Percentiles rank a stretch among this genome's conserved stretches.
phyloP scores from a whole-genome alignment of 2,113 vertebrate genomes.

The Pipa parva region DNA sequence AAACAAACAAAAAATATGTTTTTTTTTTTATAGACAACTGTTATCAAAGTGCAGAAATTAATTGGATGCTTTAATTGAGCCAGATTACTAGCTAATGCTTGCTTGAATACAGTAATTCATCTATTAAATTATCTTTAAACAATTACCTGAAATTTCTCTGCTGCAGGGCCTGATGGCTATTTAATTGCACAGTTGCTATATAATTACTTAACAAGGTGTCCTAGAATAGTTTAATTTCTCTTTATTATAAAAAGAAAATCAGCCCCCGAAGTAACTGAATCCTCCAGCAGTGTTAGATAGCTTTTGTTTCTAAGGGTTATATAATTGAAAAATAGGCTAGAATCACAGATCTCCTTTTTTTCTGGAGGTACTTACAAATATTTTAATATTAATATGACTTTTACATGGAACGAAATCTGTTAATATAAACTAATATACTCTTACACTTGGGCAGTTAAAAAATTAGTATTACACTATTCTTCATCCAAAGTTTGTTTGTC shows the following conservation, averaged over 20 bases:
- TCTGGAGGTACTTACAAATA: neutral
- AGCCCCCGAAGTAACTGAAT: constrained; percentile 54
- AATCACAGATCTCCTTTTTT: neutral
- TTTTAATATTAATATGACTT: neutral
- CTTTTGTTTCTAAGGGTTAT: constrained; percentile 38
- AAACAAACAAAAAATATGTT: constrained; percentile 58
- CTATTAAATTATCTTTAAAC: constrained; percentile 87
- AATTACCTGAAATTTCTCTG: constrained; percentile 85
- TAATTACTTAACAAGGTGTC: constrained; percentile 86
- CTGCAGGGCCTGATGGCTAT: constrained; percentile 80
- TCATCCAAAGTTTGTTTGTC: too few species aligned
- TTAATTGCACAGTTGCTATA: constrained; percentile 77
- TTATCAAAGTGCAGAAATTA: constrained; percentile 81
- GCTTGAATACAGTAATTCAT: constrained; percentile 83
- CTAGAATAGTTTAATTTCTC: constrained; percentile 78
- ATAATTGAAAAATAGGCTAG: constrained; percentile 16
- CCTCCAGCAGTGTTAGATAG: constrained; percentile 50
- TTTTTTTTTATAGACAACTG: constrained; percentile 71
- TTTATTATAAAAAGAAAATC: constrained; percentile 58
- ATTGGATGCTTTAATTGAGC: constrained; percentile 80
- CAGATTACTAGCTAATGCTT: constrained; percentile 84
- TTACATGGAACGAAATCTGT: too few species aligned
- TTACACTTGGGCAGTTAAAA: too few species aligned
- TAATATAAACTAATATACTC: too few species aligned
- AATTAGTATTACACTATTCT: too few species aligned